Evolutionary conservation across 2,888 invertebrate species (phyloP), one percentile per base, ranked within the genome.

Genomic region (Isotomurus palustris): DNA sequence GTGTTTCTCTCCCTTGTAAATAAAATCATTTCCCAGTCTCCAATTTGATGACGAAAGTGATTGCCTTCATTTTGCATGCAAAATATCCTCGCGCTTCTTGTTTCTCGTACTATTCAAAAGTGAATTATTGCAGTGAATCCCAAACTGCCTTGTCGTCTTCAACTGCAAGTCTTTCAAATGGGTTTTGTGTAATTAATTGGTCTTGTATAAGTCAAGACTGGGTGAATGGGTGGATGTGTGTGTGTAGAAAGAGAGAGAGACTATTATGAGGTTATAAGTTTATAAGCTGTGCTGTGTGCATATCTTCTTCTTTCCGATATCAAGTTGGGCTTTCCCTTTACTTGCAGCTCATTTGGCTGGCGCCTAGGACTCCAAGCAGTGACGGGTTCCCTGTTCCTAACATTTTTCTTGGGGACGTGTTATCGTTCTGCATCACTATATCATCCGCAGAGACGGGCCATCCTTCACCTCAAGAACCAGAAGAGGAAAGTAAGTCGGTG

Each of bases 401-500:
- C 89, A 0, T 90, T 91, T 74, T 85, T 91, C 72, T 80, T 91
- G 28, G 91, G 90, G 52, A 88, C 88, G 4, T 87, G 89, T 77
- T 91, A 91, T 77, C 84, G 91, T 29, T 90, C 90, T 5, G 90
- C 91, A 0, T 89, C 90, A 14, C 35, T 57, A 17, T 91, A 91
- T 76, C 91, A 91, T 74, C 91, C 91, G 0, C 88, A 91, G 74
- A 77, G 91, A 57, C 80, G 90, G 60, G 91, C 90, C 58, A 91
- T 91, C 71, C 80, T 91, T 40, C 91, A 91, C 75, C 82, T 91
- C 72, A 91, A 91, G 76, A 90, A 88, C 76, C 90, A 91, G 75
- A 88, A 89, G 74, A 79, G 14, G 32, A 32, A 32, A 32, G 32
- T 32, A 32, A 32, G n/a, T n/a, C n/a, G n/a, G n/a, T n/a, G n/a